phyloP scores from a whole-genome alignment of 2,113 vertebrate species.

The Cynoglossus semilaevis region DNA sequence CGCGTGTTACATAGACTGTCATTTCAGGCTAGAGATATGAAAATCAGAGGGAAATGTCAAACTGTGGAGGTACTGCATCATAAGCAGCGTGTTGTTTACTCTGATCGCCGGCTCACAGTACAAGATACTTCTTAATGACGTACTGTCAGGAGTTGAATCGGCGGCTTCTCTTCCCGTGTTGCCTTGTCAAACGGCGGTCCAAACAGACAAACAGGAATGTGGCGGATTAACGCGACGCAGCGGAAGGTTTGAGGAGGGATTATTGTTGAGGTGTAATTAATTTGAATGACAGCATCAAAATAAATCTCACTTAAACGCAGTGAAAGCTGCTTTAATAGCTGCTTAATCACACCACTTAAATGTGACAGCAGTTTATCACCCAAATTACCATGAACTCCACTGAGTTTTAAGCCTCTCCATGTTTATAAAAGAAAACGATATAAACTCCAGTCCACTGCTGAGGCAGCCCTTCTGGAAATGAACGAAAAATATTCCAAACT shows the following conservation, averaged over 20 bases:
- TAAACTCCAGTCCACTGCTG: too few relatives aligned
- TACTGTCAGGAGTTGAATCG: conserved; percentile 56
- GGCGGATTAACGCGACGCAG: neutral
- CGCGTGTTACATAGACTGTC: conserved; percentile 75
- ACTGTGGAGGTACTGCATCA: conserved; percentile 65
- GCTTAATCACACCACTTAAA: neutral
- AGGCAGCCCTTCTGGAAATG: too few relatives aligned
- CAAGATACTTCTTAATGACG: conserved; percentile 70
- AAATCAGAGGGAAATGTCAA: conserved; percentile 81
- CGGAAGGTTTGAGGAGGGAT: neutral
- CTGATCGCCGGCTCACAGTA: conserved; percentile 63
- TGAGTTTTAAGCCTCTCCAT: neutral
- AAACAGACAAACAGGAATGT: conserved; percentile 12
- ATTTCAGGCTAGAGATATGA: conserved; percentile 75
- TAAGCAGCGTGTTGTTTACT: conserved; percentile 71
- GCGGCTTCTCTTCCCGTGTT: conserved; percentile 32
- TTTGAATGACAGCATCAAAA: neutral
- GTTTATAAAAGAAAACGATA: neutral
- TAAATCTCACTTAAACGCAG: neutral
- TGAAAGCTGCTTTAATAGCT: conserved; percentile 7
- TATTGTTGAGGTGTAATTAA: neutral
- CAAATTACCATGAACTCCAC: neutral
- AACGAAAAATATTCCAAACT: too few relatives aligned
- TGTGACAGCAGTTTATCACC: neutral
- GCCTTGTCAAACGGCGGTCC: too few relatives aligned